Conservation (phyloP, 2,113 vertebrate species). For the Semicossyphus pulcher region DNA sequence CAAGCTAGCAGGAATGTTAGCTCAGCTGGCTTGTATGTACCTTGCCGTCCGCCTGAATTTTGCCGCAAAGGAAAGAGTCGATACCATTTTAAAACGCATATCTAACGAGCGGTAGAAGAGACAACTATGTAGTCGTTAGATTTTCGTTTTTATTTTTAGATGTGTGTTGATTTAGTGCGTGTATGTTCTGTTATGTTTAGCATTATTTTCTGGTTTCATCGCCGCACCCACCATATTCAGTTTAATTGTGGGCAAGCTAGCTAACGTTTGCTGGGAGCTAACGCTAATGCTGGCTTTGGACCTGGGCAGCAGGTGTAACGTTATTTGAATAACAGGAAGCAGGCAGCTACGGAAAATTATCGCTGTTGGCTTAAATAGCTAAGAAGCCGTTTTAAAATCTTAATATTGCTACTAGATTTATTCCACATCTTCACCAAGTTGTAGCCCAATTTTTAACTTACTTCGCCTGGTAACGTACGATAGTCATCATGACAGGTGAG, state of each 20-base stretch:
- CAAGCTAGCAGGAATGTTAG: conserved; percentile 31
- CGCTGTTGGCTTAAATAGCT: neutral
- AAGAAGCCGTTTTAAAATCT: neutral
- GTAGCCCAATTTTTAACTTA: neutral
- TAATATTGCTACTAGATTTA: neutral
- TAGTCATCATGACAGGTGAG: conserved; percentile 89
- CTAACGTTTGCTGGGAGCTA: conserved; percentile 37
- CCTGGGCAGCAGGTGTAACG: conserved; percentile 38
- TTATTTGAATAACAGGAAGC: conserved; percentile 3
- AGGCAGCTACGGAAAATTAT: neutral
- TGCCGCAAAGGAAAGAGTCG: conserved; percentile 60
- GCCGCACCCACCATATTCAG: conserved; percentile 68
- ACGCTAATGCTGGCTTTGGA: conserved; percentile 23
- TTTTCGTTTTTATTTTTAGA: neutral
- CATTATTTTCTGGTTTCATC: conserved; percentile 58
- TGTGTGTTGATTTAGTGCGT: conserved; percentile 33
- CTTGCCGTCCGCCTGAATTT: conserved; percentile 33
- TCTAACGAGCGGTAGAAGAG: neutral
- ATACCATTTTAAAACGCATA: neutral
- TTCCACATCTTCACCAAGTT: neutral
- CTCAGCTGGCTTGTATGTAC: conserved; percentile 28
- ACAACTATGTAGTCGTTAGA: conserved; percentile 60
- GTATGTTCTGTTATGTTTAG: conserved; percentile 49
- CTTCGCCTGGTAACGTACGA: conserved; percentile 1
- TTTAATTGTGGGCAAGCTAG: conserved; percentile 55